Conservation (phyloP, 2,113 vertebrate genomes). For the Cottus gobio region DNA sequence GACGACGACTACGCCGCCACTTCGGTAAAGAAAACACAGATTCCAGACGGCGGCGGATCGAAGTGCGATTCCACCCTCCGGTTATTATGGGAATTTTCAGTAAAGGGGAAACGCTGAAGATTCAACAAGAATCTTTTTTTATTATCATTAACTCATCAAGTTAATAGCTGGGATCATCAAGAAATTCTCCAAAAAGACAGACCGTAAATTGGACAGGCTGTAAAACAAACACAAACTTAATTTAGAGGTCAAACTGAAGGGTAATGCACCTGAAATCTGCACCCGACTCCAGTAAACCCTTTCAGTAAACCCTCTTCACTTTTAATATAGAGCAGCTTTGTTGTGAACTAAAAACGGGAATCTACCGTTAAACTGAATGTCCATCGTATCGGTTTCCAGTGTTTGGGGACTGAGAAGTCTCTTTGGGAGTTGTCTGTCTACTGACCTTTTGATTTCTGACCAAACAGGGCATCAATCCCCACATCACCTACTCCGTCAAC, state of each 20-base stretch:
- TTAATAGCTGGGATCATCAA: not conserved
- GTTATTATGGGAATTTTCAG: not conserved
- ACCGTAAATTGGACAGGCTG: not conserved
- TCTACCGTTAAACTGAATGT: not conserved
- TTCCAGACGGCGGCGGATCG: no score
- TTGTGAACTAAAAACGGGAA: not conserved
- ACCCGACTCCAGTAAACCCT: not conserved
- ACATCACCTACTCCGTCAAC: slow-evolving; percentile 79
- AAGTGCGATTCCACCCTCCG: not conserved
- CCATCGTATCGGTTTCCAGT: not conserved
- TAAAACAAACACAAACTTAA: not conserved
- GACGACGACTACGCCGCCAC: slow-evolving; percentile 69
- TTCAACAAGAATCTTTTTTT: not conserved
- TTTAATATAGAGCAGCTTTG: no score
- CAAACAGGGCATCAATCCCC: slow-evolving; percentile 85
- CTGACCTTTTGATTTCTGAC: slow-evolving; percentile 10
- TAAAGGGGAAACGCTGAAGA: no score
- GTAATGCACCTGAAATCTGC: not conserved
- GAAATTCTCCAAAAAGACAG: not conserved
- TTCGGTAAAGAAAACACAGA: slow-evolving; percentile 62
- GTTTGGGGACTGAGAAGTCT: not conserved
- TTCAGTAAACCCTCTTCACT: not conserved
- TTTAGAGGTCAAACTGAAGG: not conserved
- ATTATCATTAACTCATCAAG: not conserved
- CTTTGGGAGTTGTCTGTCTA: not conserved